phyloP scores from a whole-genome alignment of 2,888 invertebrate genomes.

The Serripes groenlandicus region DNA sequence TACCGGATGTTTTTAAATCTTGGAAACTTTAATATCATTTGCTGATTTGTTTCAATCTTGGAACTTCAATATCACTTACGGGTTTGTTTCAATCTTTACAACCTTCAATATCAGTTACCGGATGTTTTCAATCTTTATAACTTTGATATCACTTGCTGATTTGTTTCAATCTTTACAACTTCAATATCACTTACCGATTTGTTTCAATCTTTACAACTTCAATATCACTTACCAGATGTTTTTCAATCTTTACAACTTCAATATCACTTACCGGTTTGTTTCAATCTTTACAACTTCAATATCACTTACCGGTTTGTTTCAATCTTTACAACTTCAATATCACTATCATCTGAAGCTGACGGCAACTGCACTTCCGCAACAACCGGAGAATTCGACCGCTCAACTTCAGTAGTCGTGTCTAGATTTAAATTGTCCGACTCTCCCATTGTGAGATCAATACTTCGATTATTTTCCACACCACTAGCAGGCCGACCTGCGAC shows the following conservation, averaged over 20 bases:
- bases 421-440: slow-evolving; percentile 16
- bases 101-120: slow-evolving; percentile 88
- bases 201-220: slow-evolving; percentile 86
- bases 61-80: too few species aligned
- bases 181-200: background rate
- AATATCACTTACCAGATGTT: too few species aligned
- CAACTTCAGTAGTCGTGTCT: background rate
- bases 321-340: slow-evolving; percentile 87
- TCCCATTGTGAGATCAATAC: slow-evolving; percentile 57
- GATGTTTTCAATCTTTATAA: too few species aligned
- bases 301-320: slow-evolving; percentile 78
- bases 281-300: slow-evolving; percentile 87
- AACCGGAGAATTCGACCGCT: slow-evolving; percentile 65
- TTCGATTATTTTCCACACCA: background rate
- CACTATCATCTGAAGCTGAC: slow-evolving; percentile 87
- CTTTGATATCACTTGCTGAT: too few species aligned
- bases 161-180: too few species aligned
- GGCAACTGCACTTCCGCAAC: slow-evolving; percentile 86
- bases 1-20: too few species aligned
- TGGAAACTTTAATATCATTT: too few species aligned
- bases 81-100: slow-evolving; percentile 80
- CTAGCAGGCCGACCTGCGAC: background rate
- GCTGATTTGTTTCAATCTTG: too few species aligned
- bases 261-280: slow-evolving; percentile 6
- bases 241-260: too few species aligned